phyloP scores from a whole-genome alignment of 2,113 vertebrate genomes.

The Dromas ardeola region DNA sequence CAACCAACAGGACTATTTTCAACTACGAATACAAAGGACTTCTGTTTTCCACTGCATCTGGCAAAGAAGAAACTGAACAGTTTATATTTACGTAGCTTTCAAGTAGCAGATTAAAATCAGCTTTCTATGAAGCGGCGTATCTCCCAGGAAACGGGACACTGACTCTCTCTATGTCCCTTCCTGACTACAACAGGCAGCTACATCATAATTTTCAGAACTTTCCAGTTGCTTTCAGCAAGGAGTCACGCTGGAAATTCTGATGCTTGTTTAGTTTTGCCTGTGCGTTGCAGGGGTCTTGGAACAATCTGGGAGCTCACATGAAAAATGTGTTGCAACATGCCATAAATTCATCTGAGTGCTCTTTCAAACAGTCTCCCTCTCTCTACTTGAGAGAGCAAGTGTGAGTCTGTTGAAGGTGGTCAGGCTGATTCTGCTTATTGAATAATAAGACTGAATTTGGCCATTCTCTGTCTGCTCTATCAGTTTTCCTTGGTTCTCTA shows the following conservation, averaged over 20 bases:
- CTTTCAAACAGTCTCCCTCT: background rate
- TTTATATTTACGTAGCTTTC: background rate
- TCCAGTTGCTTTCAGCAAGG: background rate
- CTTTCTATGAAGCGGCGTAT: background rate
- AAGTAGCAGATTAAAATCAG: conserved; percentile 1
- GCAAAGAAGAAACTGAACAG: background rate
- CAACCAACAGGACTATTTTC: background rate
- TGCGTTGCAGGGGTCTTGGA: background rate
- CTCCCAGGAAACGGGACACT: background rate
- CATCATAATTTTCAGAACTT: background rate
- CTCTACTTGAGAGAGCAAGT: background rate
- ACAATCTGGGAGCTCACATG: background rate
- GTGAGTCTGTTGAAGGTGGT: background rate
- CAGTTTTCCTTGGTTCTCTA: background rate
- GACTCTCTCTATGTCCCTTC: background rate
- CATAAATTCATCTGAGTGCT: background rate
- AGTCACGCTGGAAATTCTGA: background rate
- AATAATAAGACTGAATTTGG: background rate
- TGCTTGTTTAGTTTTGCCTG: background rate
- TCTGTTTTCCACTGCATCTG: background rate
- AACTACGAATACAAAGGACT: background rate
- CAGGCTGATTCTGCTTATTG: background rate
- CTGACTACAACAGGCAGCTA: background rate
- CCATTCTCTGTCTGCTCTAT: background rate
- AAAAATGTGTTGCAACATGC: background rate